A percentile compares a stretch with the other conserved stretches of the same genome.
Evolutionary conservation across 2,797 vertebrate species (phyloP).

Genomic region (Hydrophis major): DNA sequence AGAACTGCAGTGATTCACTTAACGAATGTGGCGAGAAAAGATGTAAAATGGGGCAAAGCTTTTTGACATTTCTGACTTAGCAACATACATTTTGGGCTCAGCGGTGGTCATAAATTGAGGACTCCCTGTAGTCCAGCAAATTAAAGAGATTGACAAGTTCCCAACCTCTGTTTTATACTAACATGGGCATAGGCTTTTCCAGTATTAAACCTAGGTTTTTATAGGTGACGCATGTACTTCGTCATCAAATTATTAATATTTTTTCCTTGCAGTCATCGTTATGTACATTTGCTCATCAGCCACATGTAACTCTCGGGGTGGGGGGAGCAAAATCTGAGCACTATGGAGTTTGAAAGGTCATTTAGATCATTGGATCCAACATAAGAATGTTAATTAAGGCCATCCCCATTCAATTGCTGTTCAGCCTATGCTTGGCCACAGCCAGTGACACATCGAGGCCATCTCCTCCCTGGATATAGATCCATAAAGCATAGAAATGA

Average conservation of each 20-base stretch:
- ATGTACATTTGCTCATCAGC: no score
- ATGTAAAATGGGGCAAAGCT: no score
- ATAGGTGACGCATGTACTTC: background rate
- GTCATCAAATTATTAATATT: background rate
- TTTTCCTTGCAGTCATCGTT: background rate
- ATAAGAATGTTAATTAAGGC: background rate
- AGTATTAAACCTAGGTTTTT: background rate
- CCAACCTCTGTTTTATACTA: background rate
- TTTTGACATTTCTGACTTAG: no score
- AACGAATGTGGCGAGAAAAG: no score
- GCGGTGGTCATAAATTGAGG: no score
- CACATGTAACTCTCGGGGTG: background rate
- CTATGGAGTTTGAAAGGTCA: background rate
- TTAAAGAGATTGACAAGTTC: background rate
- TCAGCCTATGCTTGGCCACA: background rate
- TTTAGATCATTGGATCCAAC: background rate
- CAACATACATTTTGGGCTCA: no score
- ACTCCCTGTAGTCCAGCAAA: background rate
- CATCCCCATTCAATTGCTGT: background rate
- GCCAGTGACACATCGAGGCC: background rate
- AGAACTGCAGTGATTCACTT: no score
- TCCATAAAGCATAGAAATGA: background rate
- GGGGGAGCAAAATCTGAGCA: background rate
- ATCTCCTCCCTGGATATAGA: background rate
- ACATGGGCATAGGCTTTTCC: background rate